Evolutionary conservation across 2,888 invertebrate species (phyloP).

Genomic region (Malthinus flaveolus): DNA sequence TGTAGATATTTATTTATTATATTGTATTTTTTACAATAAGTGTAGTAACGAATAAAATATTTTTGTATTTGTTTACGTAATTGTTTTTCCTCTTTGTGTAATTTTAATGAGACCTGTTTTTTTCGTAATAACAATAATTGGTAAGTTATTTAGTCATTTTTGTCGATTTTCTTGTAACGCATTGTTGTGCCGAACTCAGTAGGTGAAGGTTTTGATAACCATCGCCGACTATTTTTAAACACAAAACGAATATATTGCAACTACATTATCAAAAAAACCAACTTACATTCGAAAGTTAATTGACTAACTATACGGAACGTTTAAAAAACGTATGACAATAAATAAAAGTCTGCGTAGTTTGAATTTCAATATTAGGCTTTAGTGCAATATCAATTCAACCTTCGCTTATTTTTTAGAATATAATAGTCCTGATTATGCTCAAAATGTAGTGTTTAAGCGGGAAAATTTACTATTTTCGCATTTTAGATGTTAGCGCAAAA

Average conservation of each 20-base stretch:
- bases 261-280: background rate
- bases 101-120: slow-evolving; percentile 1
- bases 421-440: slow-evolving; percentile 1
- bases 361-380: background rate
- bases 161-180: background rate
- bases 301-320: background rate
- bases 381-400: background rate
- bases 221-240: slow-evolving; percentile 5
- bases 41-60: background rate
- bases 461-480: no score
- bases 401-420: background rate
- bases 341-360: slow-evolving; percentile 20
- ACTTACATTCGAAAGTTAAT: background rate
- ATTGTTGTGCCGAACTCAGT: slow-evolving; percentile 1
- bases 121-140: background rate
- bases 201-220: slow-evolving; percentile 19
- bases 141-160: background rate
- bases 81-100: background rate
- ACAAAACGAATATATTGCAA: background rate
- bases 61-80: slow-evolving; percentile 6
- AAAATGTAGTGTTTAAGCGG: background rate
- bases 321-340: slow-evolving; percentile 21
- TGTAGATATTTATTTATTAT: slow-evolving; percentile 7
- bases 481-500: no score
- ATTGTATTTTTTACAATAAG: slow-evolving; percentile 2